Percentiles rank a stretch among this genome's conserved stretches.
Conservation (phyloP, 2,113 vertebrate species). For the Amphilophus citrinellus region DNA sequence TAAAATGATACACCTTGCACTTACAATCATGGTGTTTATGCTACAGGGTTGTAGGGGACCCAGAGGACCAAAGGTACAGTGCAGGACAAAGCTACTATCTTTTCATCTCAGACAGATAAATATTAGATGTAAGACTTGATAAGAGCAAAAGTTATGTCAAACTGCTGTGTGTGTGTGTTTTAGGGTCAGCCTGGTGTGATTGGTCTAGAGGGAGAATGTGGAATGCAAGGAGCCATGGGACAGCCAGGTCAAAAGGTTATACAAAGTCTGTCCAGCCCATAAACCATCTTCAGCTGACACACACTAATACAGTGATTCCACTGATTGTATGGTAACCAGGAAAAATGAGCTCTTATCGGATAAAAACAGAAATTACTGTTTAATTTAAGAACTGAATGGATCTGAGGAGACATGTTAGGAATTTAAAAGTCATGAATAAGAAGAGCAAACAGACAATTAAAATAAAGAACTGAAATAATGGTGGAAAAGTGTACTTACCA, state of each 20-base stretch:
- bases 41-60: constrained; percentile 68
- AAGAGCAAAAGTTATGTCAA: neutral
- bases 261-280: neutral
- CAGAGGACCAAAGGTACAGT: constrained; percentile 53
- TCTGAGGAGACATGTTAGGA: neutral
- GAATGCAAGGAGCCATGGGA: constrained; percentile 53
- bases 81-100: neutral
- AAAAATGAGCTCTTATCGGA: neutral
- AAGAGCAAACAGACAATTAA: neutral
- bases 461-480: neutral
- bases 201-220: constrained; percentile 60
- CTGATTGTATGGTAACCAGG: neutral
- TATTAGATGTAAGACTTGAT: accelerated
- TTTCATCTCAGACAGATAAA: neutral
- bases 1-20: too few species aligned
- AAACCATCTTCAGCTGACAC: neutral
- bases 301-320: neutral
- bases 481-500: neutral
- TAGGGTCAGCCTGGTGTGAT: constrained; percentile 56
- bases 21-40: neutral
- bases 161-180: constrained; percentile 22
- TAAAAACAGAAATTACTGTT: neutral
- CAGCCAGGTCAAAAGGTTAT: constrained; percentile 55
- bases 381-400: neutral
- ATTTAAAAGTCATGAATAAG: neutral